Conservation (phyloP, 2,888 invertebrate genomes). For the Chrysina gloriosa region DNA sequence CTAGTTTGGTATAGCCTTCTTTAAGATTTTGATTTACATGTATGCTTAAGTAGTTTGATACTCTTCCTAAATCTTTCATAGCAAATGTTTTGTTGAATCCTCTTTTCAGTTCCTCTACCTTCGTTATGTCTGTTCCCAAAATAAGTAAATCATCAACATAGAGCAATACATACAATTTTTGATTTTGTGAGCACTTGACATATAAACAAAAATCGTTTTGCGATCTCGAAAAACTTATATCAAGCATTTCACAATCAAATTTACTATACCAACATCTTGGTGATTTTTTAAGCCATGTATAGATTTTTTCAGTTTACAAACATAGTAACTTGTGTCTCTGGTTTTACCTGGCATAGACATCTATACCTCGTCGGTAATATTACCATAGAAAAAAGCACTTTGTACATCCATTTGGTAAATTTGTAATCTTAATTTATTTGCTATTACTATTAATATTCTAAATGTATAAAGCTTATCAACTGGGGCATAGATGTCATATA, state of each 20-base stretch:
- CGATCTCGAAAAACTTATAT: not conserved
- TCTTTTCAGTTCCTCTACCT: conserved; percentile 17
- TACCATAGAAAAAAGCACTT: not conserved
- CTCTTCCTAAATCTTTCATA: conserved; percentile 33
- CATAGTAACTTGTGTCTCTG: too few species aligned
- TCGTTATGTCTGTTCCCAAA: conserved; percentile 16
- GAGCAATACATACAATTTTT: conserved; percentile 1
- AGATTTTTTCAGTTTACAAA: conserved; percentile 1
- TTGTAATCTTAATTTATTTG: not conserved
- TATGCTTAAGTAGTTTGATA: conserved; percentile 38
- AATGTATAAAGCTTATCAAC: not conserved
- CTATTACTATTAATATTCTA: not conserved
- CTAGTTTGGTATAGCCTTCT: conserved; percentile 13
- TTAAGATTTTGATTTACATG: conserved; percentile 31
- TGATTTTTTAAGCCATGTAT: conserved; percentile 12
- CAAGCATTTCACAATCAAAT: conserved; percentile 1
- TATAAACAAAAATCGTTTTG: not conserved
- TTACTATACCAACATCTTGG: conserved; percentile 13
- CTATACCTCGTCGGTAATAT: not conserved
- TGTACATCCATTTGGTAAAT: not conserved
- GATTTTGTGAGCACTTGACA: not conserved
- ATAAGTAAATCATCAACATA: conserved; percentile 32
- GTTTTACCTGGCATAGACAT: not conserved
- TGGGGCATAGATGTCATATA: not conserved
- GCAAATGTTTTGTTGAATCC: conserved; percentile 17